Evolutionary conservation across 2,888 invertebrate genomes (phyloP).

Genomic region (Rotaria magnacalcarata): DNA sequence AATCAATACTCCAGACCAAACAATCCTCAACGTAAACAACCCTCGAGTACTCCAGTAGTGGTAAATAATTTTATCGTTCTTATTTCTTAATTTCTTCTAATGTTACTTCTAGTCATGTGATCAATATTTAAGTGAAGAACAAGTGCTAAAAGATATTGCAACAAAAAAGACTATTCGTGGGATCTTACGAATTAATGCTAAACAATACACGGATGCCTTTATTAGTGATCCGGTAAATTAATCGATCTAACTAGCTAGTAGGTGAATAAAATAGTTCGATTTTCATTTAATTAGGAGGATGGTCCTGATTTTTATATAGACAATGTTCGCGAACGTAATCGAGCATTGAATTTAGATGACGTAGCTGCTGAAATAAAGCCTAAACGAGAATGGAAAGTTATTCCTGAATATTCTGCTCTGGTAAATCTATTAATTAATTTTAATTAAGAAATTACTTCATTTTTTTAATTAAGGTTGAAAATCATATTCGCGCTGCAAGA

Average conservation of each 20-base stretch:
- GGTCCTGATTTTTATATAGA: conserved; percentile 69
- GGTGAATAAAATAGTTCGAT: too few species aligned
- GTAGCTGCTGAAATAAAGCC: conserved; percentile 64
- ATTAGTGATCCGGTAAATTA: conserved; percentile 40
- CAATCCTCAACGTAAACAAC: not conserved
- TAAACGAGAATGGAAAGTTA: conserved; percentile 55
- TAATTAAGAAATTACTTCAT: not conserved
- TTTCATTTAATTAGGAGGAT: conserved; percentile 47
- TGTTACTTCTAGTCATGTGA: conserved; percentile 5
- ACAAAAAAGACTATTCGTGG: conserved; percentile 14
- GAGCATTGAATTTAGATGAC: conserved; percentile 78
- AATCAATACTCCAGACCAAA: not conserved
- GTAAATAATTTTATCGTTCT: not conserved
- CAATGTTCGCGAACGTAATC: conserved; percentile 70
- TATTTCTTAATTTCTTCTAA: too few species aligned
- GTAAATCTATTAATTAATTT: conserved; percentile 49
- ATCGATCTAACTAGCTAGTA: too few species aligned
- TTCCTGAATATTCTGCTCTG: conserved; percentile 2
- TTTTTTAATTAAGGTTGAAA: conserved; percentile 17
- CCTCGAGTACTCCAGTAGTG: not conserved
- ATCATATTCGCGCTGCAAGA: not conserved
- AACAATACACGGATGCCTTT: conserved; percentile 43
- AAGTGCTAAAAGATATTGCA: conserved; percentile 8
- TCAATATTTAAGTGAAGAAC: conserved; percentile 35
- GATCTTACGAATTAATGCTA: conserved; percentile 40